phyloP scores from a whole-genome alignment of 2,888 invertebrate species.

The Acleris sparsana region DNA sequence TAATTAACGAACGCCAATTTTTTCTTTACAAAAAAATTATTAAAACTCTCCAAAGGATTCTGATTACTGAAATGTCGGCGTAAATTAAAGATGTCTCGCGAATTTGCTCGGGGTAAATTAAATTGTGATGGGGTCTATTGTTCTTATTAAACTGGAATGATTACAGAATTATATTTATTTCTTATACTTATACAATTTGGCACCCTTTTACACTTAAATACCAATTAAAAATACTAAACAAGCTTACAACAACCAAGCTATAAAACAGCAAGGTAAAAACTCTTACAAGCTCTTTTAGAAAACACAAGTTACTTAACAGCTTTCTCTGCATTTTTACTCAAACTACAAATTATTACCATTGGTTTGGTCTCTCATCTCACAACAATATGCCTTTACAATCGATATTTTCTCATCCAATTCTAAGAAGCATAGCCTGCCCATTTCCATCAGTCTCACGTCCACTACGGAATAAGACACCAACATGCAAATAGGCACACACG shows the following conservation, averaged over 20 bases:
- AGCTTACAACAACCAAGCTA: no score
- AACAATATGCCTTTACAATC: no score
- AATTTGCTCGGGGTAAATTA: constrained; percentile 36
- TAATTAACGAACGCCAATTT: constrained; percentile 77
- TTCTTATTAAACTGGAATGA: constrained; percentile 35
- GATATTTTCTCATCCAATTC: neutral
- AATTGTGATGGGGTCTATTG: constrained; percentile 31
- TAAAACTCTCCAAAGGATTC: constrained; percentile 70
- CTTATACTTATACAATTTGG: neutral
- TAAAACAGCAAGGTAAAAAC: no score
- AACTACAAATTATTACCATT: no score
- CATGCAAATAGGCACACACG: constrained; percentile 39
- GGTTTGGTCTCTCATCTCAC: no score
- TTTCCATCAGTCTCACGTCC: constrained; percentile 25
- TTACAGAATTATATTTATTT: constrained; percentile 33
- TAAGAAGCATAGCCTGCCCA: neutral
- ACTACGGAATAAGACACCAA: constrained; percentile 19
- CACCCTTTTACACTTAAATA: neutral
- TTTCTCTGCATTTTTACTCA: no score
- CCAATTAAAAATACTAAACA: neutral
- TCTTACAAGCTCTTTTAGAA: no score
- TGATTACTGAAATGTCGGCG: constrained; percentile 59
- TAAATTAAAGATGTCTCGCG: constrained; percentile 37
- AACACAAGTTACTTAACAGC: no score
- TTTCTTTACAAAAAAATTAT: constrained; percentile 67